These are phyloP conservation scores for Trididemnum nubilum DNA, from an alignment of 23 tunicate species.

Conservation along the genomic window DNA sequence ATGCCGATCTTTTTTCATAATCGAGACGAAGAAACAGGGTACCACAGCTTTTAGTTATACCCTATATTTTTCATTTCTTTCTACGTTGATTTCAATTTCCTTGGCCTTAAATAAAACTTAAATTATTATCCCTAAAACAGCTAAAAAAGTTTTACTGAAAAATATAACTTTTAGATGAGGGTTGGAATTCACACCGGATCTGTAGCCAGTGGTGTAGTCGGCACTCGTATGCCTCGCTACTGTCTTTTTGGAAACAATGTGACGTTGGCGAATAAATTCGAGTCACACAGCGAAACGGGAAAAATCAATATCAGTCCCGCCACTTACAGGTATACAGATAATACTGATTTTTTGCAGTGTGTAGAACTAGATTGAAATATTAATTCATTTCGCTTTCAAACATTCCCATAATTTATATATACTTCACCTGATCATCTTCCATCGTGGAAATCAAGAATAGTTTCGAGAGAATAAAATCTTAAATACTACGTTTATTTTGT, in stretches of 20 bases:
- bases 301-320: constrained; percentile 86
- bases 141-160: too few species aligned
- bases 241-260: constrained; percentile 97
- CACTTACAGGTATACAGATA: constrained; percentile 50
- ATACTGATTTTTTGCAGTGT: background rate
- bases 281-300: constrained; percentile 81
- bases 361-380: too few species aligned
- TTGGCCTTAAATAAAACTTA: too few species aligned
- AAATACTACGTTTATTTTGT: too few species aligned
- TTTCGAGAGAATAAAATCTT: too few species aligned
- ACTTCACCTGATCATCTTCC: background rate
- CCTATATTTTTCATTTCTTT: too few species aligned
- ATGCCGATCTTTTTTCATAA: too few species aligned
- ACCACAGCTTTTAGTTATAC: too few species aligned
- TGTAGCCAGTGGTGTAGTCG: constrained; percentile 90
- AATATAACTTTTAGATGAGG: constrained; percentile 93
- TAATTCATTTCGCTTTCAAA: background rate
- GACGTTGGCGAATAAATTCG: constrained; percentile 87
- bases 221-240: constrained; percentile 91
- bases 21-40: too few species aligned
- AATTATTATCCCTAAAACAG: too few species aligned
- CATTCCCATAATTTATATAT: background rate
- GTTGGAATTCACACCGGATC: constrained; percentile 96
- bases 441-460: too few species aligned
- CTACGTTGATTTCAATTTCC: too few species aligned